phyloP scores from a whole-genome alignment of 2,113 vertebrate species.

The Progne subis region DNA sequence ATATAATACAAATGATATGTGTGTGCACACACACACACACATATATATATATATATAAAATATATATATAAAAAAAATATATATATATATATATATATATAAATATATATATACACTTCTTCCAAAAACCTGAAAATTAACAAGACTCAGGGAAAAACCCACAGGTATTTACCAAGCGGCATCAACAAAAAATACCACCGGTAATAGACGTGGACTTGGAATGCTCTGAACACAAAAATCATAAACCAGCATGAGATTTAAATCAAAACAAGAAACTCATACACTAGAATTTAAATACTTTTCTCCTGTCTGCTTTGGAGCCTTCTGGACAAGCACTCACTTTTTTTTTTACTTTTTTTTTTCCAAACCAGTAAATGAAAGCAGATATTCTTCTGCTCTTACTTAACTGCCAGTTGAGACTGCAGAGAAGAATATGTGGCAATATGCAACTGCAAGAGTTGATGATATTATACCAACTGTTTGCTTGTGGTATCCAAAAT shows the following conservation, averaged over 20 bases:
- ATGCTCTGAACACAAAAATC: neutral
- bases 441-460: neutral
- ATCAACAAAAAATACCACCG: neutral
- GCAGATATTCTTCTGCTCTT: neutral
- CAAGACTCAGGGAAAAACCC: neutral
- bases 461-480: neutral
- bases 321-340: neutral
- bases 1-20: neutral
- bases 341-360: no score
- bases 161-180: neutral
- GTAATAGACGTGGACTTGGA: neutral
- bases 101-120: neutral
- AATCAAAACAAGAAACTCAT: neutral
- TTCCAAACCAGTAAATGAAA: neutral
- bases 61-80: no score
- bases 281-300: neutral
- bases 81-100: no score
- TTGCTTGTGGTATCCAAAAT: neutral
- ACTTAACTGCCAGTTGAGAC: neutral
- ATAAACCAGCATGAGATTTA: neutral
- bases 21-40: no score
- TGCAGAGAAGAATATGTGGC: neutral
- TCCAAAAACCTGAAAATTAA: neutral
- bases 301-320: neutral
- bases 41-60: no score